A percentile compares a stretch with the other conserved stretches of the same genome.
These are phyloP conservation scores for Eurosta solidaginis DNA, from an alignment of 1,140 invertebrate species.

Conservation along the genomic window DNA sequence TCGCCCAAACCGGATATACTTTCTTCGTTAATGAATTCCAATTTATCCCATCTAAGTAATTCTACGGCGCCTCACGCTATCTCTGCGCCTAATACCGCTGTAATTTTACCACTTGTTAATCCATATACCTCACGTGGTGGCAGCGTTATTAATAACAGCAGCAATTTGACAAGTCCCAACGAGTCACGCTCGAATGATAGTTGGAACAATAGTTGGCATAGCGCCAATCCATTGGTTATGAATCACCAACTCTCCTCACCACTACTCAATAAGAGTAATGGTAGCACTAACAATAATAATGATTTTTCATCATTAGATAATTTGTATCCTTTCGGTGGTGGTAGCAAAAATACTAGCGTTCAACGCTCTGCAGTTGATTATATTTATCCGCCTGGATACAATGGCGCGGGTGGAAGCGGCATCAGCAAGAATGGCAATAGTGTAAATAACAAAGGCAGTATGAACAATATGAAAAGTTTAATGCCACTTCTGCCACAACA, in stretches of 20 bases:
- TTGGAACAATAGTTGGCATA: constrained; percentile 46
- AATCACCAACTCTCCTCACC: constrained; percentile 52
- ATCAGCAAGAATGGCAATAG: constrained; percentile 33
- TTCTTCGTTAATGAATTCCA: constrained; percentile 51
- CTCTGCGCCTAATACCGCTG: neutral
- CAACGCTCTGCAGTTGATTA: constrained; percentile 54
- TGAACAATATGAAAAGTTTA: constrained; percentile 40
- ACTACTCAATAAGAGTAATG: constrained; percentile 31
- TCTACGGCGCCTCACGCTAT: neutral
- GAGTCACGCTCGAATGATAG: constrained; percentile 9
- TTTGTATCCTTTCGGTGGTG: constrained; percentile 46
- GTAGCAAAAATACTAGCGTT: constrained; percentile 41
- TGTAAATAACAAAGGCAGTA: constrained; percentile 30
- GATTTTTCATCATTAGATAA: constrained; percentile 52
- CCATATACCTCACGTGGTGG: neutral
- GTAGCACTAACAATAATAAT: constrained; percentile 41
- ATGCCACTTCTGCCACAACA: constrained; percentile 43
- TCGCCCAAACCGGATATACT: constrained; percentile 48
- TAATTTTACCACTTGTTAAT: constrained; percentile 3
- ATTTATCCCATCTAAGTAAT: constrained; percentile 36
- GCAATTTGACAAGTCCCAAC: neutral
- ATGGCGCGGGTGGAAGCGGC: constrained; percentile 32
- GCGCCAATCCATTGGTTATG: constrained; percentile 54
- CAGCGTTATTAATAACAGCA: no score
- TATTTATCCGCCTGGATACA: constrained; percentile 50